Conservation (phyloP, 2,113 vertebrate species). For the Amazona vittata region DNA sequence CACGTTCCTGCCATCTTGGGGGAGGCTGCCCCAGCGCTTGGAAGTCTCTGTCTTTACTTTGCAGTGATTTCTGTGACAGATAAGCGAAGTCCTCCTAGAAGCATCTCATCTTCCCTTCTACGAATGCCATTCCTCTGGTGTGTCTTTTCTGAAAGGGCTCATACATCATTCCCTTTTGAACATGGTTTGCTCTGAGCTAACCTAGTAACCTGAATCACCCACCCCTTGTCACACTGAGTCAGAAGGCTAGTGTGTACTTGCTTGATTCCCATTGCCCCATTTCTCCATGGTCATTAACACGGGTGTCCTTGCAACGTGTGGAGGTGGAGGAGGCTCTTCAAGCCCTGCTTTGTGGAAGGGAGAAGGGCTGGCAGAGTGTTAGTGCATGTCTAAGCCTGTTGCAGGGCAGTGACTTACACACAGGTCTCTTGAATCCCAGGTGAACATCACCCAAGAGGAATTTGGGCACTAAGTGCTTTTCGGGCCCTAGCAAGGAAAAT, state of each 20-base stretch:
- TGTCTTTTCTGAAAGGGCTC: not conserved
- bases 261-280: not conserved
- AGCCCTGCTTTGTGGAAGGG: not conserved
- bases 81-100: conserved; percentile 5
- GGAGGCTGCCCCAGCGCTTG: not conserved
- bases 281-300: not conserved
- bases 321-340: not conserved
- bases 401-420: not conserved
- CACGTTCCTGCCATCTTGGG: not conserved
- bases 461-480: not conserved
- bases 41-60: conserved; percentile 17
- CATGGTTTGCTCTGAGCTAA: not conserved
- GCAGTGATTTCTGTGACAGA: not conserved
- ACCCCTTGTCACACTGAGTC: not conserved
- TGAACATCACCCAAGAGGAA: not conserved
- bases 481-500: not conserved
- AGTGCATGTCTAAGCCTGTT: not conserved
- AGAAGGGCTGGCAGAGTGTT: not conserved
- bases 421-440: not conserved
- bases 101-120: not conserved
- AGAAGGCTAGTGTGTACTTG: not conserved
- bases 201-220: not conserved
- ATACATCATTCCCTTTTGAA: not conserved
- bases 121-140: not conserved
- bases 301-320: not conserved